These are phyloP conservation scores for Yponomeuta malinellus DNA, from an alignment of 2,888 invertebrate species.

Conservation along the genomic window DNA sequence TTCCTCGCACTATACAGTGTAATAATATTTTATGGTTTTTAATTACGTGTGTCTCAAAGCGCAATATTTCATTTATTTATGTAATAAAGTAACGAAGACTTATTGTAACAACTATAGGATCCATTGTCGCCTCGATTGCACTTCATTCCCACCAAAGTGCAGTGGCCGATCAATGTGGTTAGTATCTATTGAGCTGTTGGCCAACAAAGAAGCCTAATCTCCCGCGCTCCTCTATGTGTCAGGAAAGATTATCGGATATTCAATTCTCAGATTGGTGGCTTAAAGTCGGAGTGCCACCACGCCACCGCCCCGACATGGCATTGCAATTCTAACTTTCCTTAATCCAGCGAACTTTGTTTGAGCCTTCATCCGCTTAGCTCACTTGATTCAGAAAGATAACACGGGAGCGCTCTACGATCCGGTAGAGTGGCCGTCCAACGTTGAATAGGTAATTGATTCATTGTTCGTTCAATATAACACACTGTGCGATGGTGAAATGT, in stretches of 20 bases:
- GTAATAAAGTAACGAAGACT: neutral
- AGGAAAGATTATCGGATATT: constrained; percentile 6
- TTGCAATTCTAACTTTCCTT: constrained; percentile 13
- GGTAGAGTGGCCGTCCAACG: neutral
- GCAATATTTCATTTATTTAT: too few relatives aligned
- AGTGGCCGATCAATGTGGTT: neutral
- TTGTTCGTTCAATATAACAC: neutral
- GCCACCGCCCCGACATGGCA: constrained; percentile 12
- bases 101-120: neutral
- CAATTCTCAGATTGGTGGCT: constrained; percentile 12
- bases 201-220: neutral
- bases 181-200: neutral
- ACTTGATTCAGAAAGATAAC: constrained; percentile 11
- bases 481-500: neutral
- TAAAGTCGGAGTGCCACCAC: constrained; percentile 10
- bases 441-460: neutral
- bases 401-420: neutral
- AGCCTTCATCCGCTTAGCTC: constrained; percentile 10
- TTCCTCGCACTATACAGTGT: neutral
- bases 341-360: constrained; percentile 7
- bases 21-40: neutral
- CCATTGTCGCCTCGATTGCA: neutral
- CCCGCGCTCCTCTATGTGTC: constrained; percentile 5
- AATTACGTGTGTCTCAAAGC: too few relatives aligned
- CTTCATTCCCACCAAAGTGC: neutral